Base-by-base conservation (phyloP, 2,888 invertebrate species). In the Caenorhabditis panamensis region DNA sequence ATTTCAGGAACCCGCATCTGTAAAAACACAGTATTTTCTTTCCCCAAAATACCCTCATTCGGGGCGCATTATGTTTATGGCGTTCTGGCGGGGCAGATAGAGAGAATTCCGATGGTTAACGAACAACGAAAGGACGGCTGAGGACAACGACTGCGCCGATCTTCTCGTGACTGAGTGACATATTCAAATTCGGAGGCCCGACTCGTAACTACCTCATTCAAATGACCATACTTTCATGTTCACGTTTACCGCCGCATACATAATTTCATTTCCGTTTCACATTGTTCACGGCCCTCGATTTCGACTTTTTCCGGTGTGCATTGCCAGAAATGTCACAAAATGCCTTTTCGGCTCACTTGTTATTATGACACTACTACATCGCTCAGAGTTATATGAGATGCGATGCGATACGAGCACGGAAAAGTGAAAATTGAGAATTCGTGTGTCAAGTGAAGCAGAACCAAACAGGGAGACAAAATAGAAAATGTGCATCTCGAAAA, bases 1-100 rank as follows among this genome's bases (percentile, higher is more conserved):
- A 85, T 67, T 79, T 69, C 36, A 53, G 53, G 59, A 85, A 78
- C 22, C 81, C 82, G 58, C 85, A 87, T 64, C 86, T 86, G 80
- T 4, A 85, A 80, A 64, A 31, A 61, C 13, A 53, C 31, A n/a
- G 13, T 2, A 18, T 41, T 26, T 49, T 54, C 53, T 69, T 41
- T 8, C 20, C 18, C 11, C 31, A 56, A 28, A 58, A 20, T 37
- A 36, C 8, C 18, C 20, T 31, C 31, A 9, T 20, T 47, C 47
- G n/a, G 18, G 18, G 5, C 47, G 47, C 47, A 47, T 47, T 47
- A 47, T 20, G 47, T 47, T 47, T 20, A 5, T 41, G 6, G 41
- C 13, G 41, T 41, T 47, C 47, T 47, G 47, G 47, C 47, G 47
- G 16, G 8, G 2, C 11, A 41, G 11, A 13, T 2, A 37, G 22